phyloP scores from a whole-genome alignment of 1,140 invertebrate species.

The Pygmarrhopalites habei region DNA sequence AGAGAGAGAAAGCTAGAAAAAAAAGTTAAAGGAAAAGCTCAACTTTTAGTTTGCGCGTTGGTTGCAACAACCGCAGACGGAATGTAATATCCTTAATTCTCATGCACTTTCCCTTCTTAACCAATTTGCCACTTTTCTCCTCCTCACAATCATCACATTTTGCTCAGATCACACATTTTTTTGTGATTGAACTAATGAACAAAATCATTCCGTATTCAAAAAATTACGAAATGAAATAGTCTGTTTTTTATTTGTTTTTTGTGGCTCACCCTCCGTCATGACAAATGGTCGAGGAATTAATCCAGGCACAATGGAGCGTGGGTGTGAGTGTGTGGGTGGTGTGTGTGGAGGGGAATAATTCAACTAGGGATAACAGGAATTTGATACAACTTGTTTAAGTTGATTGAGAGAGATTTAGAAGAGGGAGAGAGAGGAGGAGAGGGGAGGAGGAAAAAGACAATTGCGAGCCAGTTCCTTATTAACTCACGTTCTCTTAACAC shows the following conservation, averaged over 20 bases:
- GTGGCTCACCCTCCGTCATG: too few relatives aligned
- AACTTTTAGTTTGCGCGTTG: too few relatives aligned
- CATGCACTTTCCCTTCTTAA: not conserved
- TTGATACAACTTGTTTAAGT: not conserved
- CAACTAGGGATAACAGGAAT: not conserved
- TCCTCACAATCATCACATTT: not conserved
- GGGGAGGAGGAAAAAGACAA: not conserved
- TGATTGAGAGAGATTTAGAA: not conserved
- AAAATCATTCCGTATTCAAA: not conserved
- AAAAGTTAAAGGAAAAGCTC: too few relatives aligned
- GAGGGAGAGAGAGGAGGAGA: not conserved
- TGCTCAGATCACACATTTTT: not conserved
- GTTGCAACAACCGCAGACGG: too few relatives aligned
- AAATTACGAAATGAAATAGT: not conserved
- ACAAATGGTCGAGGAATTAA: too few relatives aligned
- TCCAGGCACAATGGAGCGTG: too few relatives aligned
- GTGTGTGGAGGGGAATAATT: not conserved
- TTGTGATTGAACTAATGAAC: not conserved
- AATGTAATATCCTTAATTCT: conserved; percentile 2
- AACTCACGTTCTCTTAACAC: conserved; percentile 5
- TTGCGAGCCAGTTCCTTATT: not conserved
- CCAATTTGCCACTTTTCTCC: not conserved
- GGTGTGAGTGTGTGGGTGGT: too few relatives aligned
- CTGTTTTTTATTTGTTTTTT: not conserved
- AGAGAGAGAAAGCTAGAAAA: too few relatives aligned